phyloP scores from a whole-genome alignment of 2,888 invertebrate genomes.

The Ennomos erosarius region DNA sequence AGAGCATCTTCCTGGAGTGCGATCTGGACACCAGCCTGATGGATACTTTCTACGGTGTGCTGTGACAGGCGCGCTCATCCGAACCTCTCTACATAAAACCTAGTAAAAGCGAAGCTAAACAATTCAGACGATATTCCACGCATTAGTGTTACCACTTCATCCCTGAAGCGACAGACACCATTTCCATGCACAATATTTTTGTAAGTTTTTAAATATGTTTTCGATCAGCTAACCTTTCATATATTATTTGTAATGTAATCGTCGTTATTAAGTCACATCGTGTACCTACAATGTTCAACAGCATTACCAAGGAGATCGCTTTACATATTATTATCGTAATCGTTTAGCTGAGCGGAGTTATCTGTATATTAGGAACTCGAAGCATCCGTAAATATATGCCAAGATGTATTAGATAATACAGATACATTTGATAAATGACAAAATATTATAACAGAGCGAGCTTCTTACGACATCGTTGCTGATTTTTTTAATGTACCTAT shows the following conservation, averaged over 20 bases:
- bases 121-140: constrained; percentile 39
- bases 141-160: constrained; percentile 27
- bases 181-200: constrained; percentile 36
- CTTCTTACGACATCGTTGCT: constrained; percentile 59
- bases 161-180: constrained; percentile 24
- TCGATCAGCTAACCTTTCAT: constrained; percentile 56
- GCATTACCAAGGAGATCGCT: constrained; percentile 80
- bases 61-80: constrained; percentile 56
- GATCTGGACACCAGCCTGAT: constrained; percentile 77
- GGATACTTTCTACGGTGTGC: constrained; percentile 79
- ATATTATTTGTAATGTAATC: constrained; percentile 52
- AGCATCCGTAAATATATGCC: constrained; percentile 59
- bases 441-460: constrained; percentile 52
- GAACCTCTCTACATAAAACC: constrained; percentile 39
- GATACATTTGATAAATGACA: constrained; percentile 57
- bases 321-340: constrained; percentile 66
- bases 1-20: constrained; percentile 79
- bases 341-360: constrained; percentile 58
- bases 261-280: constrained; percentile 57
- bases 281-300: constrained; percentile 56
- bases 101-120: constrained; percentile 48
- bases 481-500: constrained; percentile 12
- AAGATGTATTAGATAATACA: constrained; percentile 58
- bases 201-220: constrained; percentile 32
- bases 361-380: constrained; percentile 56